Percentiles rank a stretch among this genome's conserved stretches.
phyloP scores from a whole-genome alignment of 2,888 invertebrate species.

The Napeogenes sylphis region DNA sequence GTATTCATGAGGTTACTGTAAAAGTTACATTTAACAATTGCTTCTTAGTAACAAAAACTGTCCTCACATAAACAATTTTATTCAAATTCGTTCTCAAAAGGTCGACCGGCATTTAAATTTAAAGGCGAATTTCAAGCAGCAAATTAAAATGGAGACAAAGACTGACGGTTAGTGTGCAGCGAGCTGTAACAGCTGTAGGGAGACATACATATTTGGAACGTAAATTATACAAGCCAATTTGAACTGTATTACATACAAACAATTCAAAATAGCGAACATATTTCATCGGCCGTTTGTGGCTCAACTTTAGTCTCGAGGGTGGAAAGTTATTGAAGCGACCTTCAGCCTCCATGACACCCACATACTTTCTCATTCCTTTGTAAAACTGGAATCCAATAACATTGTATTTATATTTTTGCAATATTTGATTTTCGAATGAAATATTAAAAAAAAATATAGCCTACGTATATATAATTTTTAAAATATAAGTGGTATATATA shows the following conservation, averaged over 20 bases:
- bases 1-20: no score
- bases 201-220: neutral
- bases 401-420: slow-evolving; percentile 10
- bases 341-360: slow-evolving; percentile 8
- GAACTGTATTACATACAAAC: slow-evolving; percentile 3
- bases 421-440: neutral
- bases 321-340: slow-evolving; percentile 15
- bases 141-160: slow-evolving; percentile 15
- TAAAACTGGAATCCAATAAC: slow-evolving; percentile 3
- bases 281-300: neutral
- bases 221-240: slow-evolving; percentile 7
- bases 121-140: slow-evolving; percentile 4
- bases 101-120: slow-evolving; percentile 7
- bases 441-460: neutral
- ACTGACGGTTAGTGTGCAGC: slow-evolving; percentile 18
- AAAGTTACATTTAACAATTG: no score
- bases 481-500: neutral
- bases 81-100: neutral
- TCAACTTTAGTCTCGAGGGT: slow-evolving; percentile 10
- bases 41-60: no score
- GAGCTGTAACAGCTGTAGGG: slow-evolving; percentile 15
- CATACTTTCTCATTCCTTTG: slow-evolving; percentile 8
- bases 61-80: neutral
- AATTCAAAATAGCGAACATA: slow-evolving; percentile 5
- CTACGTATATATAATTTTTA: neutral